These are phyloP conservation scores for Rotaria magnacalcarata DNA, from an alignment of 2,888 invertebrate genomes.

Conservation along the genomic window DNA sequence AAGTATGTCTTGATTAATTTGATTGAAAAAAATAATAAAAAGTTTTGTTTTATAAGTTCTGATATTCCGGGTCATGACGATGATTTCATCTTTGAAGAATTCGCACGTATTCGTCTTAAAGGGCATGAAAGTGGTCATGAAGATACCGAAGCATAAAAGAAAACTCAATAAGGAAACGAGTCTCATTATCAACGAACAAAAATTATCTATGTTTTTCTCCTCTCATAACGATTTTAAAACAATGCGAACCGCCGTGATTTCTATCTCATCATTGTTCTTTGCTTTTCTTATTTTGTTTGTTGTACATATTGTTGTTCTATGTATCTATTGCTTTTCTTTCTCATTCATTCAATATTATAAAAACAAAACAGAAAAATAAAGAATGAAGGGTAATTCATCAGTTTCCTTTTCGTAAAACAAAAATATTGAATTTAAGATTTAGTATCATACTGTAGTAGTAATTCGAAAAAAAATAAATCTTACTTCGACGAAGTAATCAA, in stretches of 20 bases:
- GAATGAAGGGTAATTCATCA: too few relatives aligned
- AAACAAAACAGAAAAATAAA: background rate
- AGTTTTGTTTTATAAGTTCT: slow-evolving; percentile 50
- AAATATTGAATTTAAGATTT: too few relatives aligned
- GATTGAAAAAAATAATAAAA: slow-evolving; percentile 68
- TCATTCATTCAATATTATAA: slow-evolving; percentile 24
- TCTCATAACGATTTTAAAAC: background rate
- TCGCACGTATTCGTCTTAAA: slow-evolving; percentile 85
- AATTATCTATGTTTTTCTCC: background rate
- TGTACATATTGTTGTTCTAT: slow-evolving; percentile 26
- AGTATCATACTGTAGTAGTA: too few relatives aligned
- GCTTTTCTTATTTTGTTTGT: slow-evolving; percentile 6
- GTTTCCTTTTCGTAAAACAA: too few relatives aligned
- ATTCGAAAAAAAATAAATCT: too few relatives aligned
- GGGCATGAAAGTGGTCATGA: slow-evolving; percentile 63
- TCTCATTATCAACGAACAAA: background rate
- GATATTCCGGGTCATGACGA: slow-evolving; percentile 69
- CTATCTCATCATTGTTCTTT: background rate
- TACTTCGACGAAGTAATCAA: too few relatives aligned
- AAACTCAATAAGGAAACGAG: background rate
- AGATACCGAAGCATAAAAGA: slow-evolving; percentile 42
- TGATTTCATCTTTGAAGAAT: slow-evolving; percentile 98
- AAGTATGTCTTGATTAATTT: slow-evolving; percentile 59
- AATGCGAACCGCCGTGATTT: slow-evolving; percentile 23
- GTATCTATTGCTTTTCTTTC: background rate